These are phyloP conservation scores for Uropetala carovei DNA, from an alignment of 2,888 invertebrate species.

Conservation along the genomic window DNA sequence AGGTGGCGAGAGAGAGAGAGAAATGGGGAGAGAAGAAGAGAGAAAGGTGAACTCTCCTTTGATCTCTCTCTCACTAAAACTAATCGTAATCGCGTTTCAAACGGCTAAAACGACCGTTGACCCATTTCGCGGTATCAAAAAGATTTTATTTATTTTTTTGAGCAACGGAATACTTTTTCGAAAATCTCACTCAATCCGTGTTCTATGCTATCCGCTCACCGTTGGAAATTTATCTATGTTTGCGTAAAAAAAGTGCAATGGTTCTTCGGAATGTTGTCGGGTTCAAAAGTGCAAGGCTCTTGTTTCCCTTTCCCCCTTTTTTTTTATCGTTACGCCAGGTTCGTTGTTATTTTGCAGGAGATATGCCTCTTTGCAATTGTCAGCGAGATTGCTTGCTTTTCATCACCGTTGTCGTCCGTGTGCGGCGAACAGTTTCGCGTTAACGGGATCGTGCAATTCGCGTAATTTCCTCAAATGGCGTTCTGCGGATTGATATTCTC, in stretches of 20 bases:
- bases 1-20: not conserved
- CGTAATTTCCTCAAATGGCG: not conserved
- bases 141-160: too few species aligned
- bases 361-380: not conserved
- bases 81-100: too few species aligned
- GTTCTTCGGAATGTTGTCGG: not conserved
- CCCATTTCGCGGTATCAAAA: too few species aligned
- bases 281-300: slow-evolving; percentile 18
- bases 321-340: not conserved
- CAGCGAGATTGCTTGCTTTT: not conserved
- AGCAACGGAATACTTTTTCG: too few species aligned
- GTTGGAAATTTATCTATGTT: too few species aligned
- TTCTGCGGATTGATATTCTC: not conserved
- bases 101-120: too few species aligned
- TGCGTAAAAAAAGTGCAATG: not conserved
- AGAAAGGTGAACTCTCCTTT: too few species aligned
- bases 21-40: too few species aligned
- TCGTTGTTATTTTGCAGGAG: not conserved
- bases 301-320: not conserved
- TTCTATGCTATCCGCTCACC: too few species aligned
- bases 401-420: not conserved
- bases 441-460: not conserved
- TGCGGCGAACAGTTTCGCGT: not conserved
- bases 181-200: too few species aligned
- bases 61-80: too few species aligned